Evolutionary conservation across 2,113 vertebrate genomes (phyloP).

Genomic region (Lepus europaeus): DNA sequence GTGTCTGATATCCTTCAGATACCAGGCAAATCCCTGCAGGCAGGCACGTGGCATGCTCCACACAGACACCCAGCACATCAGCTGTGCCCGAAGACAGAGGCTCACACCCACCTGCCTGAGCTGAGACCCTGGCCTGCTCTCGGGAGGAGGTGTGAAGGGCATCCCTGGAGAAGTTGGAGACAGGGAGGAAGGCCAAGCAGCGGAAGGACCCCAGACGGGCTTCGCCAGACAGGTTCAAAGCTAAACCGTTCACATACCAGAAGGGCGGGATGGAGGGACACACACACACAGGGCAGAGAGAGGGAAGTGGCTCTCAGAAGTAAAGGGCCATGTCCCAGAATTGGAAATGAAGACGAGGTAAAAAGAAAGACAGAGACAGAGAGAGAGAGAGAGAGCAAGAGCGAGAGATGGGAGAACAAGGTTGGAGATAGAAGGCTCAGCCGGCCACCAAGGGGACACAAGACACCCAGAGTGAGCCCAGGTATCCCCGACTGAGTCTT

Average conservation of each 20-base stretch:
- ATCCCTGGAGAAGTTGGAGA: neutral
- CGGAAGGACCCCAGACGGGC: neutral
- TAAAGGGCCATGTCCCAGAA: neutral
- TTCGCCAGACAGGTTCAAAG: neutral
- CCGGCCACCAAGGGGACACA: neutral
- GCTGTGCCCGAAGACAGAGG: neutral
- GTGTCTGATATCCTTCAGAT: neutral
- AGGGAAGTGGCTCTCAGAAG: neutral
- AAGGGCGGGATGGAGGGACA: neutral
- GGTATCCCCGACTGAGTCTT: neutral
- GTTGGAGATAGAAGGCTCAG: neutral
- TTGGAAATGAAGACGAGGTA: neutral
- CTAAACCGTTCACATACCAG: neutral
- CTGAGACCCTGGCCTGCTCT: neutral
- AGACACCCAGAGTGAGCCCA: neutral
- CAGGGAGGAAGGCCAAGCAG: neutral
- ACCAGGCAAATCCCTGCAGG: neutral
- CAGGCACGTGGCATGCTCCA: neutral
- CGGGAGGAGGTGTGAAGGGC: neutral
- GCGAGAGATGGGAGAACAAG: slow-evolving; percentile 1
- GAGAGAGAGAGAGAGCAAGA: too few relatives aligned
- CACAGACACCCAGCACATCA: neutral
- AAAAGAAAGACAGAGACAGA: neutral
- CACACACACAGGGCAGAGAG: neutral
- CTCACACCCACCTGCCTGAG: neutral